Percentiles rank a stretch among this genome's conserved stretches.
These are phyloP conservation scores for Dryoscopus gambensis DNA, from an alignment of 2,113 vertebrate species.

Conservation along the genomic window DNA sequence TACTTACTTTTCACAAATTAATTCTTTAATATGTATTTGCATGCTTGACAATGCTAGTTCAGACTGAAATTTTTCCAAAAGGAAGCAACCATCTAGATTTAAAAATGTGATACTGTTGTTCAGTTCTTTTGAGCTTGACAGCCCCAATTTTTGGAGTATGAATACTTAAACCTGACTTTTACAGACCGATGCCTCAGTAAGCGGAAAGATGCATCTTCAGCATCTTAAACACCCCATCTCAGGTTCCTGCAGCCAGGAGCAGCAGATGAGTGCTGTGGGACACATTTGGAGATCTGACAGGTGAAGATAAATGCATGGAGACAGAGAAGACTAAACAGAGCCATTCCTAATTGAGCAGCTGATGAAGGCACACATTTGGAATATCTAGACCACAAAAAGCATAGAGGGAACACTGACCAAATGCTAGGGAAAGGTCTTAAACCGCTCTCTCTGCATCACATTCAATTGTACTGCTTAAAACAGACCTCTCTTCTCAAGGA, in stretches of 20 bases:
- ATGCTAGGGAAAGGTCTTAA: not conserved
- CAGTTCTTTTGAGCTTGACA: not conserved
- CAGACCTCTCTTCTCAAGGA: not conserved
- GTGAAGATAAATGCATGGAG: not conserved
- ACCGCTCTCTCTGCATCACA: not conserved
- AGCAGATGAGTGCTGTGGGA: not conserved
- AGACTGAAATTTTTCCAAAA: not conserved
- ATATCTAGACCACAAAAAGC: not conserved
- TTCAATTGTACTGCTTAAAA: not conserved
- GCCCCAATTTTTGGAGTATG: not conserved
- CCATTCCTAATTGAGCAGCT: not conserved
- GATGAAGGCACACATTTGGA: not conserved
- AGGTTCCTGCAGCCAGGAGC: not conserved
- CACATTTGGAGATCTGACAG: not conserved
- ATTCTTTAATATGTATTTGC: not conserved
- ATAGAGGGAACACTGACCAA: not conserved
- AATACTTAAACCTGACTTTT: not conserved
- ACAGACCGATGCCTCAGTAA: not conserved
- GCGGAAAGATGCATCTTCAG: not conserved
- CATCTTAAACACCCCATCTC: not conserved
- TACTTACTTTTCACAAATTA: not conserved
- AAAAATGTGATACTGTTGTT: not conserved
- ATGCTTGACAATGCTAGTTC: not conserved
- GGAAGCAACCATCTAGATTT: not conserved
- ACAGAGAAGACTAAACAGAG: not conserved